Evolutionary conservation across 2,888 invertebrate species (phyloP), one percentile per base, ranked within the genome.

Genomic region (Melolontha melolontha): DNA sequence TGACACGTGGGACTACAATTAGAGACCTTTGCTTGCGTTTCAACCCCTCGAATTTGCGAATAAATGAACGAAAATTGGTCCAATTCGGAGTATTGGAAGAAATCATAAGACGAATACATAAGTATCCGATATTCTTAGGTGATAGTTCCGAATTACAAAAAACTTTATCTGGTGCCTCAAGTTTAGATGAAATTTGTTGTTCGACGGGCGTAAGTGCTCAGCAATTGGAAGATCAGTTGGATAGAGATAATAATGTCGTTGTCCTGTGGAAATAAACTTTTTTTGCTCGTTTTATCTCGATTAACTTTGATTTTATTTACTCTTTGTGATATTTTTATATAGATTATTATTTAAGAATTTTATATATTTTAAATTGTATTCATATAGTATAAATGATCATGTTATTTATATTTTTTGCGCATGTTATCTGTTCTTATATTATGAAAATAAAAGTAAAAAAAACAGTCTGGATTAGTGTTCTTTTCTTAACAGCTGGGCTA

Each of bases 141-240:
- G 79, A 81, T 14, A 74, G 76, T 17, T 54, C 54, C 10, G 82
- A 82, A 42, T 82, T 91, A 41, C 87, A 89, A 44, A 86, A 88
- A 59, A 86, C 92, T 76, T 93, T 96, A 79, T 93, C 92, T 50
- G 97, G 97, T 0, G 85, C 87, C 0, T 90, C 91, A 71, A 93
- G 91, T 80, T 88, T 92, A 67, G 97, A 97, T 84, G 95, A 96
- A 83, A 96, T 97, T 76, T 96, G 97, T 82, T 94, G 95, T 79
- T 88, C 91, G 67, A 92, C 93, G 8, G 91, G 91, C 12, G 86
- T 94, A 49, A 91, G 91, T 65, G 86, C 91, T 5, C 89, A 89
- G 47, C 90, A 92, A 70, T 86, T 96, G 62, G 94, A 95, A 77
- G 91, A 92, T 74, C 89, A 93, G 70, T 89, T 96, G 14, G 95